Percentiles rank a stretch among this genome's conserved stretches.
Evolutionary conservation across 2,113 vertebrate species (phyloP).

Genomic region (Brachypodius melanocephalos): DNA sequence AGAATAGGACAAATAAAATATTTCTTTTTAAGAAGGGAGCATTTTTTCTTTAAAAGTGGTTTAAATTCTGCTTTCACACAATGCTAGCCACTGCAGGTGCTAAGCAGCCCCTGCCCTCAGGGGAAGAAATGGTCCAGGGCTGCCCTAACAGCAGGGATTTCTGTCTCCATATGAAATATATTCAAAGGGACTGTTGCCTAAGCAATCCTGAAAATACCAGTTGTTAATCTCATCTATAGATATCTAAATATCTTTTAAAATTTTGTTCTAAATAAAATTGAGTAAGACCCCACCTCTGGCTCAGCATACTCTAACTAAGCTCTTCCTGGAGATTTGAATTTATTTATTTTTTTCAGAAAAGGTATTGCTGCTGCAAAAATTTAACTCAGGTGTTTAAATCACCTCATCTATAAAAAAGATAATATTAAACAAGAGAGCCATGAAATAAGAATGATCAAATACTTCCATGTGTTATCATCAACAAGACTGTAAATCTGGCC

Average conservation of each 20-base stretch:
- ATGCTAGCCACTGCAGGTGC: background rate
- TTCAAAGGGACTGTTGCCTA: background rate
- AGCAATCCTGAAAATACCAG: background rate
- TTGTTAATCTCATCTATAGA: background rate
- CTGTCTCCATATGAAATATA: background rate
- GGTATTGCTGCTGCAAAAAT: background rate
- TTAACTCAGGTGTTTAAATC: background rate
- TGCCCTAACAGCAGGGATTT: background rate
- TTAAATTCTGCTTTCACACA: background rate
- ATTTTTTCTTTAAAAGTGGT: background rate
- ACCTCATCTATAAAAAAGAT: constrained; percentile 12
- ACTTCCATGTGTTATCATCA: constrained; percentile 39
- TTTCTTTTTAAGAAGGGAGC: background rate
- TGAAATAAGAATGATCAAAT: constrained; percentile 50
- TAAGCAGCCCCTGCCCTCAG: background rate
- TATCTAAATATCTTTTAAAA: background rate
- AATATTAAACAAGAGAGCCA: constrained; percentile 26
- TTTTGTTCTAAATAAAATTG: background rate
- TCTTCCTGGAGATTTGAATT: background rate
- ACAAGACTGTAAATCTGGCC: constrained; percentile 43
- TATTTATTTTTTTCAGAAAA: background rate
- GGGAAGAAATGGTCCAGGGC: background rate
- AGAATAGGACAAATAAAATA: background rate
- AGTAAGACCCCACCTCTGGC: background rate
- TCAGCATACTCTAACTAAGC: background rate